Evolutionary conservation across 2,888 invertebrate genomes (phyloP).

Genomic region (Aquatica leii): DNA sequence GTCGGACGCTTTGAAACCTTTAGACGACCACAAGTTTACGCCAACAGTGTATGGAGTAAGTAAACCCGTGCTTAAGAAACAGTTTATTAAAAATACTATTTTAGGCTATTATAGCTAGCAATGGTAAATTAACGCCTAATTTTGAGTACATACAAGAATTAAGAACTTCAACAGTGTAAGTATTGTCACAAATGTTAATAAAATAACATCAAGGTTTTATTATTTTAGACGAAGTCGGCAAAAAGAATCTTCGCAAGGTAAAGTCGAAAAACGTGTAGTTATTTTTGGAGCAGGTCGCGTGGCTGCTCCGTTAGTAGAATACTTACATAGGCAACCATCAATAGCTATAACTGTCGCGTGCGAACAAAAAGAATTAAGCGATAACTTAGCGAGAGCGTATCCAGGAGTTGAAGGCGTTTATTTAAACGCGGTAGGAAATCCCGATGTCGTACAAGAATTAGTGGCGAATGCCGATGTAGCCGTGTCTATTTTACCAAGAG

Average conservation of each 20-base stretch:
- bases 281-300: conserved; percentile 94
- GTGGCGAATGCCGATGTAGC: conserved; percentile 80
- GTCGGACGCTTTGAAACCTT: conserved; percentile 80
- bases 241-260: conserved; percentile 44
- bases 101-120: conserved; percentile 96
- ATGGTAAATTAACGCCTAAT: conserved; percentile 89
- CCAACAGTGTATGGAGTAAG: conserved; percentile 74
- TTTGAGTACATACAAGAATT: conserved; percentile 96
- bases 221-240: conserved; percentile 51
- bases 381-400: conserved; percentile 79
- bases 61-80: background rate
- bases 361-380: conserved; percentile 84
- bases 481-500: conserved; percentile 90
- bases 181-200: too few relatives aligned
- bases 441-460: conserved; percentile 74
- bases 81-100: conserved; percentile 39
- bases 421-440: conserved; percentile 76
- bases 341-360: conserved; percentile 78
- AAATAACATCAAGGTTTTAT: background rate
- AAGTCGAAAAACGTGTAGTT: conserved; percentile 72
- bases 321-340: conserved; percentile 83
- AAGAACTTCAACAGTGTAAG: conserved; percentile 64
- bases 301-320: conserved; percentile 93
- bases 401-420: conserved; percentile 82
- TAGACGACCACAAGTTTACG: conserved; percentile 80